phyloP scores from a whole-genome alignment of 2,888 invertebrate genomes.

The Clepsis dumicolana region DNA sequence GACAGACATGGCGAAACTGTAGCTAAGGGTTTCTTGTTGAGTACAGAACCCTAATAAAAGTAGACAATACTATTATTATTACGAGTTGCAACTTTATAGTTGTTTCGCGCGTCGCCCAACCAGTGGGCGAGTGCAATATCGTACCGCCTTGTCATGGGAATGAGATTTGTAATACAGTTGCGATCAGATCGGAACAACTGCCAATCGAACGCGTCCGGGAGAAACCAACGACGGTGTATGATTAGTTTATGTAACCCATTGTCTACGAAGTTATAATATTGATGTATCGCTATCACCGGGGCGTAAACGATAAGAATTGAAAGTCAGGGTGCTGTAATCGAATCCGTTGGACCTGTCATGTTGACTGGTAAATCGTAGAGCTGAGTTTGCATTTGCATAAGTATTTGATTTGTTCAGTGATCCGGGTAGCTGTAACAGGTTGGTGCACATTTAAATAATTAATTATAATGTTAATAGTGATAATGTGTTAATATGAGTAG shows the following conservation, averaged over 20 bases:
- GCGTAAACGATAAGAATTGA: constrained; percentile 61
- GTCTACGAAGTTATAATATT: constrained; percentile 47
- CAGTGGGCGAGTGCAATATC: constrained; percentile 52
- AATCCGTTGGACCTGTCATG: constrained; percentile 12
- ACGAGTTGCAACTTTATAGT: neutral
- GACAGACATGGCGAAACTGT: no score
- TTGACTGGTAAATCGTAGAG: neutral
- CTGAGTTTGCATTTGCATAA: constrained; percentile 13
- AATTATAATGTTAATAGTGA: neutral
- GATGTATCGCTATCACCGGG: constrained; percentile 55
- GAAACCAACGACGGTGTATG: constrained; percentile 50
- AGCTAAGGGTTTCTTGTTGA: no score
- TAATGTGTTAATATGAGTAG: neutral
- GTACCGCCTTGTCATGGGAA: constrained; percentile 64
- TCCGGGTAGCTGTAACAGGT: neutral
- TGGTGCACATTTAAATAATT: neutral
- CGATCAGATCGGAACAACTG: constrained; percentile 52
- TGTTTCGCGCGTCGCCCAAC: constrained; percentile 52
- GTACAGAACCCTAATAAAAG: no score
- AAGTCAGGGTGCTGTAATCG: constrained; percentile 46
- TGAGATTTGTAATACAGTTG: constrained; percentile 49
- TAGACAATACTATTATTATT: no score
- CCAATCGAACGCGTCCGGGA: constrained; percentile 53
- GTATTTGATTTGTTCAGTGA: neutral
- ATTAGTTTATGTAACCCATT: constrained; percentile 59